Conservation (phyloP, 2,113 vertebrate species). For the Micronisus gabar region DNA sequence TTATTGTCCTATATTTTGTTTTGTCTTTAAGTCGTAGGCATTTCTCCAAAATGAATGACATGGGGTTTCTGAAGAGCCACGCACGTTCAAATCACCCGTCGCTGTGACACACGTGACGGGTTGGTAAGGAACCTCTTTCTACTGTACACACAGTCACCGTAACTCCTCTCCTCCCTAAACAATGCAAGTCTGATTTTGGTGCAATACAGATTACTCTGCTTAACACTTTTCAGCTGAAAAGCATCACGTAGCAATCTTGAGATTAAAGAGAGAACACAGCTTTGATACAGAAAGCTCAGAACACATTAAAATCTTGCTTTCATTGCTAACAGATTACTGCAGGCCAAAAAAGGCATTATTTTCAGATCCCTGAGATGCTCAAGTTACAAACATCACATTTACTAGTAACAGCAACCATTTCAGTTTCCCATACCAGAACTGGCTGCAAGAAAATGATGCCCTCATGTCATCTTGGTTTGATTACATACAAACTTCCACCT, state of each 20-base stretch:
- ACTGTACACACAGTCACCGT: accelerated
- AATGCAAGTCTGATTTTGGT: accelerated
- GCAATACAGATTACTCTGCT: background rate
- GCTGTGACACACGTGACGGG: accelerated
- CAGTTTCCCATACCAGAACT: accelerated
- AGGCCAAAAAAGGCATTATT: background rate
- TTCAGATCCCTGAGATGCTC: background rate
- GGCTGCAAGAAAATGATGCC: accelerated
- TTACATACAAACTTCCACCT: background rate
- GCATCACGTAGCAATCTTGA: background rate
- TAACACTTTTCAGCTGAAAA: background rate
- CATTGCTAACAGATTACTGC: background rate
- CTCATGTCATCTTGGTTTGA: background rate
- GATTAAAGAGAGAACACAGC: background rate
- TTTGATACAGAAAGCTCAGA: background rate
- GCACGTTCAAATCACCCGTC: background rate
- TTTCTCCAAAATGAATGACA: background rate
- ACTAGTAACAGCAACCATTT: background rate
- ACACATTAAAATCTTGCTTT: background rate
- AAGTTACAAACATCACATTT: background rate
- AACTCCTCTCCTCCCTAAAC: background rate
- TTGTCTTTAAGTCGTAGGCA: background rate
- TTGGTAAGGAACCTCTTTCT: background rate
- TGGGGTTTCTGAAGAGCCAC: background rate
- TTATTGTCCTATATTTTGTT: background rate